phyloP scores from a whole-genome alignment of 1,140 invertebrate genomes.

The Dendroctonus ponderosae region DNA sequence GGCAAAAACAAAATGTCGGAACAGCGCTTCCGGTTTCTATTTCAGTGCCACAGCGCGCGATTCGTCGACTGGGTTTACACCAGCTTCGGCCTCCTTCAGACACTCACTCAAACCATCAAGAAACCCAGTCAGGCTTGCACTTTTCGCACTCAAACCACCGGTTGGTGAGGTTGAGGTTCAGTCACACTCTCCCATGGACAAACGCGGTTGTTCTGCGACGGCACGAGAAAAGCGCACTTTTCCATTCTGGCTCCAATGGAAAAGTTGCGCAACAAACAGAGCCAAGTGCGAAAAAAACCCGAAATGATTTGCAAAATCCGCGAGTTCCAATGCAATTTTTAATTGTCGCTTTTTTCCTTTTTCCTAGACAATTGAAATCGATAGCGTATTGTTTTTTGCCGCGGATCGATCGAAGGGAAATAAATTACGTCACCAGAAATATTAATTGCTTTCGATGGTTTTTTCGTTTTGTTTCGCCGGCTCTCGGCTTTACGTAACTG shows the following conservation, averaged over 20 bases:
- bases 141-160: too few relatives aligned
- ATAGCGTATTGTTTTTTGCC: conserved; percentile 30
- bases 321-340: conserved; percentile 28
- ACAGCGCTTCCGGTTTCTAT: conserved; percentile 25
- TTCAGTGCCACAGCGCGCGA: neutral
- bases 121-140: too few relatives aligned
- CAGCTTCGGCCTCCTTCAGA: too few relatives aligned
- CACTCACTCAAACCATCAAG: too few relatives aligned
- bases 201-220: too few relatives aligned
- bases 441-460: conserved; percentile 26
- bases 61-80: conserved; percentile 5
- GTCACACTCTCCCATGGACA: too few relatives aligned
- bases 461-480: conserved; percentile 20
- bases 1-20: conserved; percentile 28
- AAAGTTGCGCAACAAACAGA: conserved; percentile 3
- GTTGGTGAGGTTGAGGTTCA: too few relatives aligned
- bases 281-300: conserved; percentile 8
- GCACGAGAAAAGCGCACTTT: too few relatives aligned
- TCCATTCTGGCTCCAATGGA: too few relatives aligned
- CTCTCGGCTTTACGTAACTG: conserved; percentile 10
- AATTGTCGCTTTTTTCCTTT: conserved; percentile 27
- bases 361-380: conserved; percentile 31
- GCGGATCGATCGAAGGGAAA: conserved; percentile 20
- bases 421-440: conserved; percentile 22
- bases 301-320: conserved; percentile 25